Percentiles rank a stretch among this genome's conserved stretches.
Conservation (phyloP, 35 echinoderm and acorn worm genomes). For the Hemicentrotus pulcherrimus region DNA sequence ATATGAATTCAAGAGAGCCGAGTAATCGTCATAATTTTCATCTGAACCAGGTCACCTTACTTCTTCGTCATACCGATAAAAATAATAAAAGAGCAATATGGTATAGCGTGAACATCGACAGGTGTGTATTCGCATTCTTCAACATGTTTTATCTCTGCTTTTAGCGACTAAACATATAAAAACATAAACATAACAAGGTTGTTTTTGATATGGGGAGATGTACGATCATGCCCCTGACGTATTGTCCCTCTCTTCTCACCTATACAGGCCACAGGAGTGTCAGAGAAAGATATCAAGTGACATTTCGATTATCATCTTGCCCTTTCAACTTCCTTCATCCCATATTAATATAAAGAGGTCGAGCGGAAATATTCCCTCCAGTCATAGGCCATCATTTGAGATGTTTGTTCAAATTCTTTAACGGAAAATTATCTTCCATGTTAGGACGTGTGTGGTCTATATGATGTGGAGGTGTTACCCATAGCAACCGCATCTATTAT, state of each 20-base stretch:
- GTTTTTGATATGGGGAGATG: neutral
- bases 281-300: neutral
- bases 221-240: neutral
- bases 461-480: neutral
- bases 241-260: neutral
- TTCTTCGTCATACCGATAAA: too few species aligned
- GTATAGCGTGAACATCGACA: too few species aligned
- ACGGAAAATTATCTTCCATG: neutral
- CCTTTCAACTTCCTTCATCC: neutral
- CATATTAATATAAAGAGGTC: conserved; percentile 4
- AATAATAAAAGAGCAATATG: too few species aligned
- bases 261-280: neutral
- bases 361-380: conserved; percentile 8
- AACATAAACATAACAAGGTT: neutral
- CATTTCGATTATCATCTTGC: neutral
- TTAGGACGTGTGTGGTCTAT: neutral
- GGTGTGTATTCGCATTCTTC: neutral
- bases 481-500: neutral
- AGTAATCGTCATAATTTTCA: too few species aligned
- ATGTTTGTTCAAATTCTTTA: conserved; percentile 14
- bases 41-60: too few species aligned
- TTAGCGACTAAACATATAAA: neutral
- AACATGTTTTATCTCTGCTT: neutral
- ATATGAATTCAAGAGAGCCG: too few species aligned
- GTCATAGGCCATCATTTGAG: conserved; percentile 16